Conservation (phyloP, 2,797 vertebrate genomes). For the Pantherophis alleghaniensis region DNA sequence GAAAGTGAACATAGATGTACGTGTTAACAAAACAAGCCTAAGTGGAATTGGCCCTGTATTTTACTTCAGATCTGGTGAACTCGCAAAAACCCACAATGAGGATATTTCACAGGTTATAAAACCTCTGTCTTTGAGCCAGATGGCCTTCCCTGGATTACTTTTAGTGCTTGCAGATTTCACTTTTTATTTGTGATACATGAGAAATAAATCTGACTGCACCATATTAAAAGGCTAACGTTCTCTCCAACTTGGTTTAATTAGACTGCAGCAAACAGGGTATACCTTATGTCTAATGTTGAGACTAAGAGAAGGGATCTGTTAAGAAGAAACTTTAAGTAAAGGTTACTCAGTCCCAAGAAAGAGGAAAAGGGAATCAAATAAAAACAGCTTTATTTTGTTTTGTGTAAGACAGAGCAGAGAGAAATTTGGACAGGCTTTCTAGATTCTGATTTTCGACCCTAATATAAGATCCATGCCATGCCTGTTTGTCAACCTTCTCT, state of each 20-base stretch:
- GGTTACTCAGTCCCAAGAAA: background rate
- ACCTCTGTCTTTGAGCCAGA: constrained; percentile 27
- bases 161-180: constrained; percentile 12
- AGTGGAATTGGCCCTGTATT: background rate
- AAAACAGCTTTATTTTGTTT: background rate
- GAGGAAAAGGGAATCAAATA: background rate
- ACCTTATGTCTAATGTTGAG: background rate
- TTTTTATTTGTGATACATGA: constrained; percentile 24
- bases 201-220: constrained; percentile 31
- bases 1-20: background rate
- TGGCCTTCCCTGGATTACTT: constrained; percentile 21
- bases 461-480: background rate
- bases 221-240: constrained; percentile 5
- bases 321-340: background rate
- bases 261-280: background rate
- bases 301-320: background rate
- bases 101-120: constrained; percentile 27
- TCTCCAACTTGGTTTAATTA: background rate
- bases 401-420: background rate
- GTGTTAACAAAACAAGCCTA: background rate
- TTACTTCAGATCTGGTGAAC: background rate
- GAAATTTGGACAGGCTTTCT: background rate
- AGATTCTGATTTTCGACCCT: background rate
- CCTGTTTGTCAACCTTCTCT: background rate
- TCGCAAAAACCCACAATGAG: background rate